Evolutionary conservation across 2,888 invertebrate genomes (phyloP).

Genomic region (Silvanus unidentatus): DNA sequence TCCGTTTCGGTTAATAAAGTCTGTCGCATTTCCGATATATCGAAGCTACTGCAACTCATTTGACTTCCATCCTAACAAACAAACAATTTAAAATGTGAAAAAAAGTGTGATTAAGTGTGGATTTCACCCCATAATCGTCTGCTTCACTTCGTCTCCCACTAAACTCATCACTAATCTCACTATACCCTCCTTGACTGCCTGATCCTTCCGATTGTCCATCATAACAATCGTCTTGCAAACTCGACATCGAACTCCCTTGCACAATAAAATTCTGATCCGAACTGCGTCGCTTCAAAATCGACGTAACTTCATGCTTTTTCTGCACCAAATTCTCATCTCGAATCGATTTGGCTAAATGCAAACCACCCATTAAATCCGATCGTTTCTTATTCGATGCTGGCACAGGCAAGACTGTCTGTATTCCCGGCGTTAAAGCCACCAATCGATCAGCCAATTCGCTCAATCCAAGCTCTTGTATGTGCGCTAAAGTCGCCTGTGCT

Average conservation of each 20-base stretch:
- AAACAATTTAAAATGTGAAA: constrained; percentile 5
- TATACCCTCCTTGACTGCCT: constrained; percentile 60
- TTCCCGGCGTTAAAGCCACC: constrained; percentile 61
- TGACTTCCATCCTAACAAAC: constrained; percentile 58
- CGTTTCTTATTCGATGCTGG: constrained; percentile 28
- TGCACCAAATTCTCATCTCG: constrained; percentile 11
- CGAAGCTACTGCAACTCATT: constrained; percentile 57
- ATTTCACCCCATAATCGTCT: constrained; percentile 55
- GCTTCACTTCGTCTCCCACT: constrained; percentile 73
- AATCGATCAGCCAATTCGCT: constrained; percentile 64
- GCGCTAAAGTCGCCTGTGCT: constrained; percentile 76
- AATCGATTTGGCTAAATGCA: constrained; percentile 15
- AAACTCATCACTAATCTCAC: constrained; percentile 65
- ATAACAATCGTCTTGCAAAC: constrained; percentile 46
- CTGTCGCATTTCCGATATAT: constrained; percentile 66
- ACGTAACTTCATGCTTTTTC: constrained; percentile 43
- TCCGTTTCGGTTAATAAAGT: constrained; percentile 66
- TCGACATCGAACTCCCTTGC: constrained; percentile 45
- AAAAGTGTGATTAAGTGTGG: background rate
- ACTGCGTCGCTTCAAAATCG: constrained; percentile 55
- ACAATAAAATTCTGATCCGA: constrained; percentile 48
- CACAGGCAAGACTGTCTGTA: constrained; percentile 48
- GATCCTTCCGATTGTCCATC: constrained; percentile 63
- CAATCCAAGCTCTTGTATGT: constrained; percentile 70
- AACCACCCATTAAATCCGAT: constrained; percentile 37